Percentiles rank a stretch among this genome's conserved stretches.
Evolutionary conservation across 2,888 invertebrate genomes (phyloP).

Genomic region (Lepidocyrtoides sp.): DNA sequence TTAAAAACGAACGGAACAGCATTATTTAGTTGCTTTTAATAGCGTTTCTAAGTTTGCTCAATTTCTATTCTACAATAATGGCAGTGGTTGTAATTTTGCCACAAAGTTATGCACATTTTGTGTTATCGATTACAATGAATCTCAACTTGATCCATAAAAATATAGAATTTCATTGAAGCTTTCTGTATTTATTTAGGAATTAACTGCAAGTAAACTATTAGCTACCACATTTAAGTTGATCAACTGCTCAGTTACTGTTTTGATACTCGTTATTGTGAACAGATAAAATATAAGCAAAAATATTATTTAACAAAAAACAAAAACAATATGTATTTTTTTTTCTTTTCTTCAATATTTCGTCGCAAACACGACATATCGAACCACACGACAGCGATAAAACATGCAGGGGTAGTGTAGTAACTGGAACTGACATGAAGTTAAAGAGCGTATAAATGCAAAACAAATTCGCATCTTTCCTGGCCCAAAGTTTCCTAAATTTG

Average conservation of each 20-base stretch:
- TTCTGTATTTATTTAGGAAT: constrained; percentile 54
- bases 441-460: too few species aligned
- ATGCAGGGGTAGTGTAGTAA: too few species aligned
- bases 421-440: too few species aligned
- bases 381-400: too few species aligned
- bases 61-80: constrained; percentile 33
- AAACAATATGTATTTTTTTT: too few species aligned
- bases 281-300: too few species aligned
- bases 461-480: too few species aligned
- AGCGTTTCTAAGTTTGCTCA: constrained; percentile 14
- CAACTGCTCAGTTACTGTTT: constrained; percentile 12
- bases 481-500: too few species aligned
- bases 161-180: constrained; percentile 61
- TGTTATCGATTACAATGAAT: background rate
- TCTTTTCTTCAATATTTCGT: too few species aligned
- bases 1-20: background rate
- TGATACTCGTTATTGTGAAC: too few species aligned
- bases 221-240: background rate
- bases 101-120: background rate
- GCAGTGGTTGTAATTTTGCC: background rate
- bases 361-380: too few species aligned
- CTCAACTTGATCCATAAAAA: background rate
- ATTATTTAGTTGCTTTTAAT: background rate
- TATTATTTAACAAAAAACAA: too few species aligned
- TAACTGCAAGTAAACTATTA: constrained; percentile 21